Base-by-base conservation (phyloP, 92 coral and sea anemone species). In the Porites lobata region DNA sequence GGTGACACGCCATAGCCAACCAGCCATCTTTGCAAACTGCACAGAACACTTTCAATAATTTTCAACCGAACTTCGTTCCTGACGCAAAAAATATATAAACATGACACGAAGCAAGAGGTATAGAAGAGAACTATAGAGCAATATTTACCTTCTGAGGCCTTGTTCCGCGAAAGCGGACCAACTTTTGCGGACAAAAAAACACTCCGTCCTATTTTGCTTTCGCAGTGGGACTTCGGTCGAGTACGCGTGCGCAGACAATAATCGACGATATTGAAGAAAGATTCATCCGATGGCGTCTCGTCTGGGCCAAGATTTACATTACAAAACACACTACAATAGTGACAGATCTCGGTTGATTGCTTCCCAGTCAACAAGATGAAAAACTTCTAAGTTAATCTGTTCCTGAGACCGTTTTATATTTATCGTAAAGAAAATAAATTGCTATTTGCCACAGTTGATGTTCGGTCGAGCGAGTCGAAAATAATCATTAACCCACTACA, bases 161-260 rank as follows among this genome's bases (percentile, higher is more conserved):
- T 87, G 91, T 82, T 91, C 94, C 94, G 81, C 88, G 20, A 87
- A 82, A 82, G 94, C 85, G 87, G 83, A 76, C 91, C 88, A 91
- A 91, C 85, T 87, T 91, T 83, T 76, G 83, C 74, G 75, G 91
- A 85, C 89, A 78, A 91, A 91, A 29, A 91, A 91, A 87, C 91
- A 83, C 83, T 87, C 92, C 98, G 98, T 93, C 98, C 90, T 95
- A 89, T 91, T 95, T 95, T 93, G 96, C 96, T 93, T 91, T 95
- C 96, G 98, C 98, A 54, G 96, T 94, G 89, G 92, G 96, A 91
- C 92, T 77, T 81, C 88, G 24, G 71, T 52, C 70, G 38, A 81
- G 14, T 92, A 94, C 99, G 99, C 99, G 92, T 96, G 99, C 98
- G 96, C 99, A 87, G 56, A 86, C 96, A 85, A 96, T 93, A 96